A percentile compares a stretch with the other conserved stretches of the same genome.
Evolutionary conservation across 2,113 vertebrate species (phyloP).

Genomic region (Brachypteracias leptosomus): DNA sequence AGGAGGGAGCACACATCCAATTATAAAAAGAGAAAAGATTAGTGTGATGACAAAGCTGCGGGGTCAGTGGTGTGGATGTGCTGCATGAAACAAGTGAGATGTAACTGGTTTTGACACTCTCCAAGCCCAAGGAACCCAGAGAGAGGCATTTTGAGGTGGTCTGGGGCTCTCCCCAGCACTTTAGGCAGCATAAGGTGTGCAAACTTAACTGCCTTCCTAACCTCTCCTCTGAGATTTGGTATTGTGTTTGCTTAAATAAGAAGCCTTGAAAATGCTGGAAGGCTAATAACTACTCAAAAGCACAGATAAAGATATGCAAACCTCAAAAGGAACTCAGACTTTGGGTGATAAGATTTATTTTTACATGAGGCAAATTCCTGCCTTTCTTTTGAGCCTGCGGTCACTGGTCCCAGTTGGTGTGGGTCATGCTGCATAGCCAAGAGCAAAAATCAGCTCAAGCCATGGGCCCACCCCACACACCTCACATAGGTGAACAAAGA

Average conservation of each 20-base stretch:
- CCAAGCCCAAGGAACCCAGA: not conserved
- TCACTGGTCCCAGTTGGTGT: not conserved
- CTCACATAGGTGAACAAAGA: not conserved
- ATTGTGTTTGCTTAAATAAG: not conserved
- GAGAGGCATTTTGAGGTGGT: not conserved
- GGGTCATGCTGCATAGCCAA: not conserved
- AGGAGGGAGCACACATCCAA: slow-evolving; percentile 36
- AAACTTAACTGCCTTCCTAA: not conserved
- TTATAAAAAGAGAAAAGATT: slow-evolving; percentile 28
- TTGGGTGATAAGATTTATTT: not conserved
- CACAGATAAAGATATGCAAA: not conserved
- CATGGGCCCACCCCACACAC: not conserved
- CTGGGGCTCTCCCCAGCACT: not conserved
- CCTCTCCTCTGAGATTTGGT: not conserved
- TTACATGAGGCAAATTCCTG: not conserved
- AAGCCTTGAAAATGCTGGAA: not conserved
- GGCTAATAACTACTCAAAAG: not conserved
- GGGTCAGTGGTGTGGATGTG: not conserved
- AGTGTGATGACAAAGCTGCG: slow-evolving; percentile 20
- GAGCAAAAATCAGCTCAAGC: not conserved
- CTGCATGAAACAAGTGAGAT: not conserved
- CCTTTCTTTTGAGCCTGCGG: not conserved
- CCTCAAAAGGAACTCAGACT: not conserved
- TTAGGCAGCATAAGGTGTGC: not conserved
- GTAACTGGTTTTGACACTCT: not conserved